Percentiles rank a stretch among this genome's conserved stretches.
Conservation (phyloP, 2,113 vertebrate genomes). For the human (Homo sapiens) region GRCh38 chr9:127549501-127550000, state of each 20-base stretch:
- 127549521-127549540: not conserved
- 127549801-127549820: not conserved
- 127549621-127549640: not conserved
- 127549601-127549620: not conserved
- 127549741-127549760: not conserved
- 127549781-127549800: constrained; percentile 39
- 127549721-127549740: not conserved
- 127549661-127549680: constrained; percentile 8
- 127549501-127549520: fast-evolving
- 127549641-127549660: not conserved
- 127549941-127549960: not conserved
- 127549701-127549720: constrained; percentile 76
- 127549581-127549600: too few relatives aligned
- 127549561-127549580: not conserved
- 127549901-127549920: not conserved
- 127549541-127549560: not conserved
- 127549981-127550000: not conserved
- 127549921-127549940: not conserved
- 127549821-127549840: not conserved
- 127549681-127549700: not conserved
- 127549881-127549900: not conserved
- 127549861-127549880: not conserved
- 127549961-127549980: not conserved
- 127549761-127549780: constrained; percentile 67
- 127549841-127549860: constrained; percentile 14